Base-by-base conservation (phyloP, 2,797 vertebrate genomes). In the Falco peregrinus region DNA sequence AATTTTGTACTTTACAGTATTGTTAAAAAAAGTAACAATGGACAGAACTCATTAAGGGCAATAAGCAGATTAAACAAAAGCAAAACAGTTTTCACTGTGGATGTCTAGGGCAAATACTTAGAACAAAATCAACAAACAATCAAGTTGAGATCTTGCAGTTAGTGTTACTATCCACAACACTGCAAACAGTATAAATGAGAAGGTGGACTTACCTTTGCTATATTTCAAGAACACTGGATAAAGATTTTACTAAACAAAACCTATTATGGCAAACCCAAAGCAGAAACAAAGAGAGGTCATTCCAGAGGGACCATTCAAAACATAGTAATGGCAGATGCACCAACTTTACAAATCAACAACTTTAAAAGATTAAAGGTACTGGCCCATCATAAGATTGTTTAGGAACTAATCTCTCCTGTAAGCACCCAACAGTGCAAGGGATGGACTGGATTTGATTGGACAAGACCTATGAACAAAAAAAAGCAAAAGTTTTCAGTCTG, bases 191-290 rank as follows among this genome's bases (percentile, higher is more conserved):
- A 91, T 50, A 95, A 85, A 93, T 57, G 51, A 92, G 71, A 95
- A 93, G 65, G 65, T 81, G 19, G 65, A 91, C 73, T 94, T 94
- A 92, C 76, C 82, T 95, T 71, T 54, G 33, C 76, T 87, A 89
- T 64, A 92, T 91, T 94, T 93, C 87, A 95, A 94, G 77, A 92
- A 85, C 43, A 91, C 54, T 81, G 76, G 79, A 84, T 61, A 95
- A 92, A 90, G 22, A 90, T 70, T 79, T 95, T 78, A 77, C n/a
- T 92, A 93, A 89, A 76, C 7, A 92, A 85, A 64, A 53, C 35
- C 91, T 95, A 91, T 77, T 87, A 48, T 83, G 75, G 54, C 20
- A 96, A 95, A 79, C 53, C 4, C 88, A 95, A 90, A 84, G 73
- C 51, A 95, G 71, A 94, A 86, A 86, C 18, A 75, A 71, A 87